phyloP scores from a whole-genome alignment of 2,113 vertebrate species.

The Taurulus bubalis region DNA sequence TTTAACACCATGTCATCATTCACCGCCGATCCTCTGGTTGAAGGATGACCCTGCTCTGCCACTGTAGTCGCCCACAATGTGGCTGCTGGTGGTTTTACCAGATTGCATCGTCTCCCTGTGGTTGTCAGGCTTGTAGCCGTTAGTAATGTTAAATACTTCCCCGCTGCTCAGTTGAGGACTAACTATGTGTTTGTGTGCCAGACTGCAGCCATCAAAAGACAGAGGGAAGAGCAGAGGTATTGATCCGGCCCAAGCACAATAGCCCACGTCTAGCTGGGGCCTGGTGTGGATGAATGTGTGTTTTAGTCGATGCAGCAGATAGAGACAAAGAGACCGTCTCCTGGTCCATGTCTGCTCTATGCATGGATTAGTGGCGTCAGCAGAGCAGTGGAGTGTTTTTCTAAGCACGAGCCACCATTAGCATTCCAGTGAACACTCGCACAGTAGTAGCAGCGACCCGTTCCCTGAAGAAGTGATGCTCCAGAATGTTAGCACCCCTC shows the following conservation, averaged over 20 bases:
- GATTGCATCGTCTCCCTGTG: too few relatives aligned
- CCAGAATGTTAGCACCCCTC: conserved; percentile 22
- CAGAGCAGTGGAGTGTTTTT: conserved; percentile 31
- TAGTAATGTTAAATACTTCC: too few relatives aligned
- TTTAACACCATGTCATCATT: too few relatives aligned
- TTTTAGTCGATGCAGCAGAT: conserved; percentile 62
- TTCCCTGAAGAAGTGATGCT: neutral
- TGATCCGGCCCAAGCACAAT: conserved; percentile 25
- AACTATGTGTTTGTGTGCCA: too few relatives aligned
- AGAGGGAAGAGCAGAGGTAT: conserved; percentile 13
- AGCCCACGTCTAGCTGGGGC: conserved; percentile 4
- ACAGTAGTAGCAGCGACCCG: neutral
- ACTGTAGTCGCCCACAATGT: too few relatives aligned
- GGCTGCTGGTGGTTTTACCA: too few relatives aligned
- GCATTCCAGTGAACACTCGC: neutral
- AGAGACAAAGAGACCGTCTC: conserved; percentile 38
- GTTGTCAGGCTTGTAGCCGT: too few relatives aligned
- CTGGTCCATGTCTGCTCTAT: conserved; percentile 23
- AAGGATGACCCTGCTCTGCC: too few relatives aligned
- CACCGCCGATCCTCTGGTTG: too few relatives aligned
- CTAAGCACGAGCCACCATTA: neutral
- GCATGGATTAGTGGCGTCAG: conserved; percentile 62
- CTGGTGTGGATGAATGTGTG: neutral
- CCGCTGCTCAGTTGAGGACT: too few relatives aligned
- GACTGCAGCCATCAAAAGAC: too few relatives aligned